These are phyloP conservation scores for Platygyra sinensis DNA, from an alignment of 64 coral and sea anemone genomes.

Conservation along the genomic window DNA sequence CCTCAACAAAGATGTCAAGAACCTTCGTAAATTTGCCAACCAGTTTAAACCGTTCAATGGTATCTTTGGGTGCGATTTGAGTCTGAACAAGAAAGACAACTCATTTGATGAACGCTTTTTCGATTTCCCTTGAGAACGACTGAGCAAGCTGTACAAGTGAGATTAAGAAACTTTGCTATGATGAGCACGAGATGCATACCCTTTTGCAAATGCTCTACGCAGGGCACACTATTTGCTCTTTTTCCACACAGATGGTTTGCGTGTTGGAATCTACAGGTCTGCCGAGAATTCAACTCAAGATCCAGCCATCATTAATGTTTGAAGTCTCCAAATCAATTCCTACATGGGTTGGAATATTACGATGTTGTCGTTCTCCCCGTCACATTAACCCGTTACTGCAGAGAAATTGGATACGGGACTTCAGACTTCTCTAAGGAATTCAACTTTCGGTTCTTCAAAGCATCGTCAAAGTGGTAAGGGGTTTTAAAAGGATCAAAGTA, in stretches of 20 bases:
- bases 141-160: conserved; percentile 63
- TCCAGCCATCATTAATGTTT: conserved; percentile 58
- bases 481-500: background rate
- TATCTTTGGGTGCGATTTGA: conserved; percentile 75
- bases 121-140: conserved; percentile 77
- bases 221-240: conserved; percentile 63
- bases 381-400: conserved; percentile 39
- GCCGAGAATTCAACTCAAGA: conserved; percentile 6
- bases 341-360: conserved; percentile 15
- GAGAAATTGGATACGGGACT: conserved; percentile 21
- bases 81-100: conserved; percentile 27
- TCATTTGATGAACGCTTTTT: conserved; percentile 77
- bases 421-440: conserved; percentile 59
- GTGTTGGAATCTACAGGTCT: conserved; percentile 49
- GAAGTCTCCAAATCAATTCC: conserved; percentile 47
- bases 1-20: conserved; percentile 45
- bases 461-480: conserved; percentile 23
- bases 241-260: conserved; percentile 78
- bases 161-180: conserved; percentile 69
- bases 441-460: conserved; percentile 77
- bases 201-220: conserved; percentile 57
- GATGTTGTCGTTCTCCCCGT: conserved; percentile 36
- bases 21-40: conserved; percentile 54
- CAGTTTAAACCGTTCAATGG: conserved; percentile 84
- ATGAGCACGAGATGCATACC: conserved; percentile 37